phyloP scores from a whole-genome alignment of 2,797 vertebrate genomes.

The Bovichtus diacanthus region DNA sequence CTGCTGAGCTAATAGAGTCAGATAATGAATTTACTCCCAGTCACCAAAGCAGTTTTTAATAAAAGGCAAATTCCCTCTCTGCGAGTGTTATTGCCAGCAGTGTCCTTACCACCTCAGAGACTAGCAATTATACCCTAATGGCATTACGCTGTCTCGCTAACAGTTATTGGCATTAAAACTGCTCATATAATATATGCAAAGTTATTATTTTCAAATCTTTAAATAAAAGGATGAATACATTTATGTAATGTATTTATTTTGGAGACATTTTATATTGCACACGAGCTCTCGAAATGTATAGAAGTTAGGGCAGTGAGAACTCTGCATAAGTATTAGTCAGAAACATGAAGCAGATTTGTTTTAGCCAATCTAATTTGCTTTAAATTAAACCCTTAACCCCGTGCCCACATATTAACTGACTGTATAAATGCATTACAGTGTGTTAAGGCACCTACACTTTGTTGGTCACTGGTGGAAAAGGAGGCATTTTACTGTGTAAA shows the following conservation, averaged over 20 bases:
- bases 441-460: constrained; percentile 63
- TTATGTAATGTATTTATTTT: constrained; percentile 46
- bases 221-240: constrained; percentile 56
- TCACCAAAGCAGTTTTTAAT: constrained; percentile 84
- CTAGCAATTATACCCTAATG: constrained; percentile 73
- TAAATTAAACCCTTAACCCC: constrained; percentile 76
- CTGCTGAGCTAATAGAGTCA: constrained; percentile 76
- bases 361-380: constrained; percentile 70
- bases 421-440: constrained; percentile 80
- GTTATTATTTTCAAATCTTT: constrained; percentile 55
- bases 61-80: constrained; percentile 74
- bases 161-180: constrained; percentile 74
- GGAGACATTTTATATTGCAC: constrained; percentile 19
- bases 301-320: constrained; percentile 34
- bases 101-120: constrained; percentile 76
- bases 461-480: constrained; percentile 71
- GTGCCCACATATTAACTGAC: constrained; percentile 67
- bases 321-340: constrained; percentile 29
- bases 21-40: constrained; percentile 85
- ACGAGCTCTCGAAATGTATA: constrained; percentile 16
- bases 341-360: constrained; percentile 66
- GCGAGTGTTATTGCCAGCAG: constrained; percentile 79
- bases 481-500: constrained; percentile 80
- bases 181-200: constrained; percentile 59
- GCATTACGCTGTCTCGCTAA: constrained; percentile 72